phyloP scores from a whole-genome alignment of 2,888 invertebrate genomes.

The Chrysodeixis includens region DNA sequence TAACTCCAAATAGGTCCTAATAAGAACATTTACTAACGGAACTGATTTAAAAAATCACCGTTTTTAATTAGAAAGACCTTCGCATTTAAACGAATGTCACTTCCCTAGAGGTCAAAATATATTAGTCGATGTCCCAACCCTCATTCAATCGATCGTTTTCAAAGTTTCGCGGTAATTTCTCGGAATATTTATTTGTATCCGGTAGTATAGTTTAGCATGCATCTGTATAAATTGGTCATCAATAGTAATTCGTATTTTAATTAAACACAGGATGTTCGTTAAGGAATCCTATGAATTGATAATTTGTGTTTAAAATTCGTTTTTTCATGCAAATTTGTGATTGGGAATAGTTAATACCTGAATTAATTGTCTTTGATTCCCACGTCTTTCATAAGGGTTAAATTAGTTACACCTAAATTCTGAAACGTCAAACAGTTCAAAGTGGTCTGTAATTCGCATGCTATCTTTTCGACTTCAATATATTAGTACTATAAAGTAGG shows the following conservation, averaged over 20 bases:
- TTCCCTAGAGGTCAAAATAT: conserved; percentile 16
- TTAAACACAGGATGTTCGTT: conserved; percentile 46
- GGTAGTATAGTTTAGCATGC: conserved; percentile 43
- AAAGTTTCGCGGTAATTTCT: conserved; percentile 54
- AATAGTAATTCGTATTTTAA: conserved; percentile 19
- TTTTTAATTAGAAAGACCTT: conserved; percentile 14
- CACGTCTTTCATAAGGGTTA: too few relatives aligned
- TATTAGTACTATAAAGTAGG: too few relatives aligned
- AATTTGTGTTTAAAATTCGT: conserved; percentile 22
- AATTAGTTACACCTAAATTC: too few relatives aligned
- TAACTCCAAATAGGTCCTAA: conserved; percentile 46
- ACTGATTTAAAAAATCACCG: conserved; percentile 48
- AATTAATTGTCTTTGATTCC: neutral
- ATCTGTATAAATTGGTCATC: conserved; percentile 51
- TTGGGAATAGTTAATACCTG: neutral
- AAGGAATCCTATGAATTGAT: conserved; percentile 19
- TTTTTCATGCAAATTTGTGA: conserved; percentile 25
- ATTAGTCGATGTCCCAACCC: conserved; percentile 17
- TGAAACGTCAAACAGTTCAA: too few relatives aligned
- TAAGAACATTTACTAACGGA: conserved; percentile 59
- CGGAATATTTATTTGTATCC: conserved; percentile 44
- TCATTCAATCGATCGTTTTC: conserved; percentile 47
- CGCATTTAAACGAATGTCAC: neutral
- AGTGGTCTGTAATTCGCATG: too few relatives aligned
- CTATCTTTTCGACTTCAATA: too few relatives aligned